Conservation (phyloP, 2,113 vertebrate genomes). For the Lepidothrix coronata region DNA sequence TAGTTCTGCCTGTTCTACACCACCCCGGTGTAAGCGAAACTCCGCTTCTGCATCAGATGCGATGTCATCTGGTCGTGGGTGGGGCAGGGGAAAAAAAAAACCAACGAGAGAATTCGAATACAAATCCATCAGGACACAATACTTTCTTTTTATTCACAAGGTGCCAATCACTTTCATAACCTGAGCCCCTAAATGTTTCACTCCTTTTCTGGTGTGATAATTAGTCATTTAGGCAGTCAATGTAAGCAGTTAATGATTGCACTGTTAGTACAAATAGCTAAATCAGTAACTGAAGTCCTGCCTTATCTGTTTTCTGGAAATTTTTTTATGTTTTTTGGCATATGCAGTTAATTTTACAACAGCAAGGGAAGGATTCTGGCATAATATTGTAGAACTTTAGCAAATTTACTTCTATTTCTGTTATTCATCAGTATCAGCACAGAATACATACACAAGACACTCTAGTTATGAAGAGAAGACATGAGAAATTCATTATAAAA, state of each 20-base stretch:
- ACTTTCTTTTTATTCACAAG: neutral
- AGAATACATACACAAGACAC: neutral
- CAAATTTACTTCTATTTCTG: neutral
- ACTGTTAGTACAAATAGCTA: neutral
- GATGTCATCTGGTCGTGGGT: slow-evolving; percentile 79
- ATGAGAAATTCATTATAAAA: neutral
- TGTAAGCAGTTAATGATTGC: neutral
- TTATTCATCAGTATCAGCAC: neutral
- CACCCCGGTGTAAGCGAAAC: slow-evolving; percentile 68
- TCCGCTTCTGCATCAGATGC: slow-evolving; percentile 88
- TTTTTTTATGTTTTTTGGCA: neutral
- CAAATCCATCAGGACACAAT: neutral
- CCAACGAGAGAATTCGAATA: neutral
- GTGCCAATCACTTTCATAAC: neutral
- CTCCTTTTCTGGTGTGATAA: neutral
- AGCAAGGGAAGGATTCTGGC: neutral
- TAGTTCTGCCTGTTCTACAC: slow-evolving; percentile 5
- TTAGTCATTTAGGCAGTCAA: neutral
- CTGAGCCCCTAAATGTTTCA: neutral
- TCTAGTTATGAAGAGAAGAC: neutral
- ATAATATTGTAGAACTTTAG: neutral
- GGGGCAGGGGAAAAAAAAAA: neutral
- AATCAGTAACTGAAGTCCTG: neutral
- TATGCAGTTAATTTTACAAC: neutral
- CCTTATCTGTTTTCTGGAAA: neutral